Conservation (phyloP, 2,113 vertebrate genomes). For the Marmota monax region DNA sequence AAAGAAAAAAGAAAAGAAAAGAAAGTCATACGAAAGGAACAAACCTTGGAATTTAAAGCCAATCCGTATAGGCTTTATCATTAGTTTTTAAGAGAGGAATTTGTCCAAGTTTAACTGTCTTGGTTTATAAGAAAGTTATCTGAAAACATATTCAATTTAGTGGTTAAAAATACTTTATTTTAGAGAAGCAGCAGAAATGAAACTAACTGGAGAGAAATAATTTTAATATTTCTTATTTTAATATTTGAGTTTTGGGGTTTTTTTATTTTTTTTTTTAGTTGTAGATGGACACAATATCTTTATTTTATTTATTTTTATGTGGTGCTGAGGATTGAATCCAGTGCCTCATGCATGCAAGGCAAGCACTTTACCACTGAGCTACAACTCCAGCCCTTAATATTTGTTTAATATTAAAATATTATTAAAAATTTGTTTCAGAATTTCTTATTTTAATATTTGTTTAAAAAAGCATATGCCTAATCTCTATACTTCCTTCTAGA, state of each 20-base stretch:
- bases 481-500: constrained; percentile 81
- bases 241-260: not conserved
- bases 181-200: constrained; percentile 44
- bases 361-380: too few relatives aligned
- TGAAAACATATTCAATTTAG: constrained; percentile 20
- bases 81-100: not conserved
- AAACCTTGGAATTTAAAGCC: constrained; percentile 11
- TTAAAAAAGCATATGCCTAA: constrained; percentile 11
- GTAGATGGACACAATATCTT: too few relatives aligned
- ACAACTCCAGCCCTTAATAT: not conserved
- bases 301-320: too few relatives aligned
- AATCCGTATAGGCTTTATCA: not conserved
- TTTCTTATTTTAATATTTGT: too few relatives aligned
- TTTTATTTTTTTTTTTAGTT: too few relatives aligned
- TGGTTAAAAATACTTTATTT: constrained; percentile 45
- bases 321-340: too few relatives aligned
- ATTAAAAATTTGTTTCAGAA: too few relatives aligned
- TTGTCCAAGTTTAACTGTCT: not conserved
- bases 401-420: not conserved
- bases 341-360: too few relatives aligned
- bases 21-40: not conserved
- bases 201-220: constrained; percentile 7
- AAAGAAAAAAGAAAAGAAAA: not conserved
- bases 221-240: not conserved
- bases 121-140: constrained; percentile 30